Evolutionary conservation across 1,140 invertebrate species (phyloP), one percentile per base, ranked within the genome.

Genomic region (Brachionus plicatilis): DNA sequence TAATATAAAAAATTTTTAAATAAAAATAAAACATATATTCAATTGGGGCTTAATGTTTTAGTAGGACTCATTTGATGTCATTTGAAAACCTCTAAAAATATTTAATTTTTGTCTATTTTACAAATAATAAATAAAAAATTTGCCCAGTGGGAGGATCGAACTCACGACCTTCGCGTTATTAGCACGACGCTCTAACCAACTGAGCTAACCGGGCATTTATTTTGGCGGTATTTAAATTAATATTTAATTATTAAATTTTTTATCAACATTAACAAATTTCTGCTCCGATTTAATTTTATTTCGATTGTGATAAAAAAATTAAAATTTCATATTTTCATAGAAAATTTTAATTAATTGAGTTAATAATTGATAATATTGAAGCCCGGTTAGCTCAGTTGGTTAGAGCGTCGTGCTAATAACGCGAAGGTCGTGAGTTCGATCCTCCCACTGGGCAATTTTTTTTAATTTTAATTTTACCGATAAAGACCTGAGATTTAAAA

Each of bases 331-430:
- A 33, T 33, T 33, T 5, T 33, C 29, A 33, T 33, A 33, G 29
- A 33, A 33, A 33, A 33, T 33, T 5, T 33, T 33, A 33, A 4
- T 33, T 2, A 37, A 17, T 56, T 50, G 11, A 56, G 53, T 20
- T 56, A 56, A 56, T 20, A 2, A 43, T 7, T 43, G 43, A 0
- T 14, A 7, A 50, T 50, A 50, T 29, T 20, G 17, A 76, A 27
- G 72, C 72, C 72, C 72, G 72, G 47, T 76, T 76, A 76, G 72
- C 72, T 76, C 72, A 76, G 72, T 76, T 76, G 72, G 72, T 76
- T 76, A 76, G 72, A 76, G 72, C 72, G 72, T 76, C 72, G 72
- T 76, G 72, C 72, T 76, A 76, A 76, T 76, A 76, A 76, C 72
- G 72, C 72, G 72, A 76, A 76, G 72, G 72, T 76, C 72, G 72